A percentile compares a stretch with the other conserved stretches of the same genome.
Evolutionary conservation across 2,113 vertebrate species (phyloP).

Genomic region (Tyrannus savana): DNA sequence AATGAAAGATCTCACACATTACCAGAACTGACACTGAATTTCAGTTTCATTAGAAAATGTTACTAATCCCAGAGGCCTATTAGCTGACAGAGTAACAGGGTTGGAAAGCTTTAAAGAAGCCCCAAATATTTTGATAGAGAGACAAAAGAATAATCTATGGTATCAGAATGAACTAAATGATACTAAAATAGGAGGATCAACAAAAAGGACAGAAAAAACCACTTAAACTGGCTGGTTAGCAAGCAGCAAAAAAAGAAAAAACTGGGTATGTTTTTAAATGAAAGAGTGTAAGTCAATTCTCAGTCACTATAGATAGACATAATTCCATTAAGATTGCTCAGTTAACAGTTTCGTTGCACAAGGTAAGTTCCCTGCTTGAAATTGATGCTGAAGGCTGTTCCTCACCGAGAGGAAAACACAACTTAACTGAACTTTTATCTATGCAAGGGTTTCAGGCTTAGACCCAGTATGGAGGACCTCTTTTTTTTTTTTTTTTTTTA

Average conservation of each 20-base stretch:
- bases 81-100: background rate
- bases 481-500: background rate
- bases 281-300: accelerated
- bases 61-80: background rate
- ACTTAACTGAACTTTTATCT: background rate
- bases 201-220: background rate
- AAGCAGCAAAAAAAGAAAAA: background rate
- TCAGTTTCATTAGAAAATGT: background rate
- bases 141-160: background rate
- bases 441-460: background rate
- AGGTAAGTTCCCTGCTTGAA: background rate
- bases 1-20: background rate
- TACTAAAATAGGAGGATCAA: background rate
- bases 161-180: background rate
- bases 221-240: background rate
- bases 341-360: background rate
- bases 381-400: background rate
- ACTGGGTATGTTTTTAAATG: background rate
- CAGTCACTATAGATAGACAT: background rate
- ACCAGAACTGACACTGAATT: background rate
- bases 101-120: background rate
- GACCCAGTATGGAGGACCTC: background rate
- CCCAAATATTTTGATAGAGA: background rate
- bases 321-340: background rate
- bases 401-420: background rate